phyloP scores from a whole-genome alignment of 2,888 invertebrate genomes.

The Pherbina coryleti region DNA sequence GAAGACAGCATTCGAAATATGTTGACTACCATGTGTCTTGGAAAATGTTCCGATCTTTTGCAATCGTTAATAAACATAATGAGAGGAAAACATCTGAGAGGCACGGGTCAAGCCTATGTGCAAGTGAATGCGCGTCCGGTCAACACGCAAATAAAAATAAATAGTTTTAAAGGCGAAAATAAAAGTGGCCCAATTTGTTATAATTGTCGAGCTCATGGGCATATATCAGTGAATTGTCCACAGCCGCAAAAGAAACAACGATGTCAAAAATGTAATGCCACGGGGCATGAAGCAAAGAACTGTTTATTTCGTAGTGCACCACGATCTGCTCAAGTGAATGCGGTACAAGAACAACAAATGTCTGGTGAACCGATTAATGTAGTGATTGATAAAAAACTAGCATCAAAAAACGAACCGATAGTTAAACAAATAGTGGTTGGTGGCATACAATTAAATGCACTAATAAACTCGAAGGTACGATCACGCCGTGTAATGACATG shows the following conservation, averaged over 20 bases:
- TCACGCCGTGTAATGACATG: conserved; percentile 12
- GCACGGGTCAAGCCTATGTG: too few relatives aligned
- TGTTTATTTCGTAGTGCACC: not conserved
- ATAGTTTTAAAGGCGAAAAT: not conserved
- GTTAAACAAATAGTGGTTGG: not conserved
- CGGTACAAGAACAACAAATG: not conserved
- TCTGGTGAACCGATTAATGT: not conserved
- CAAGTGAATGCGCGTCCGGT: not conserved
- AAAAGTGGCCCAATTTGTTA: not conserved
- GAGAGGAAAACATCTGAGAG: not conserved
- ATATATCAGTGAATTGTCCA: too few relatives aligned
- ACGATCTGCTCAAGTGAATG: not conserved
- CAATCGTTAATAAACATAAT: not conserved
- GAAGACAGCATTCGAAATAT: not conserved
- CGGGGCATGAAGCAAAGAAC: not conserved
- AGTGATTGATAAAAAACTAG: not conserved
- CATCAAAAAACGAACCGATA: not conserved
- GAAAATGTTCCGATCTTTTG: not conserved
- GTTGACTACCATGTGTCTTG: not conserved
- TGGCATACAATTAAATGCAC: not conserved
- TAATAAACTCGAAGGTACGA: conserved; percentile 28
- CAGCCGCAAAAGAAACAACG: not conserved
- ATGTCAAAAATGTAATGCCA: not conserved
- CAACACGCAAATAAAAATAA: not conserved
- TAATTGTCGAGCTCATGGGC: not conserved